Evolutionary conservation across 2,113 vertebrate genomes (phyloP).

Genomic region (Macquaria australasica): DNA sequence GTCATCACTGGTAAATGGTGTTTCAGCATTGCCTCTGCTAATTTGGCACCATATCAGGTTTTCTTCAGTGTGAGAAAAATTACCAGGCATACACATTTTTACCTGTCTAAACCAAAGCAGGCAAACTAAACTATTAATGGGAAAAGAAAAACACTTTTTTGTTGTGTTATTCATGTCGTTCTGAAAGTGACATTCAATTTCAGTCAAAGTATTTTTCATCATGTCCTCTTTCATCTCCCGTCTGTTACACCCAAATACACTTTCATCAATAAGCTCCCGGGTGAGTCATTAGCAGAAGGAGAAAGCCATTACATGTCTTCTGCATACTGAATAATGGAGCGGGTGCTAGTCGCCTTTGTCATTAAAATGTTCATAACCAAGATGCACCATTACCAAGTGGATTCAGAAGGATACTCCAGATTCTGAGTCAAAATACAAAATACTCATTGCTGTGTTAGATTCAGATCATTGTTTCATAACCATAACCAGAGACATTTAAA

Average conservation of each 20-base stretch:
- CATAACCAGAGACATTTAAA: background rate
- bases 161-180: slow-evolving; percentile 26
- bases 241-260: slow-evolving; percentile 53
- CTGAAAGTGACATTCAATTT: slow-evolving; percentile 57
- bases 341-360: slow-evolving; percentile 21
- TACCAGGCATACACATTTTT: background rate
- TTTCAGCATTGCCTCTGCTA: background rate
- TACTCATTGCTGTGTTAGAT: background rate
- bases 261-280: slow-evolving; percentile 55
- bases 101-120: slow-evolving; percentile 6
- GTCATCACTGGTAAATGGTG: background rate
- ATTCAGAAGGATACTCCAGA: slow-evolving; percentile 14
- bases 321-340: slow-evolving; percentile 49
- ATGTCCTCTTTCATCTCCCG: slow-evolving; percentile 51
- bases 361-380: slow-evolving; percentile 47
- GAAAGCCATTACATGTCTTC: slow-evolving; percentile 61
- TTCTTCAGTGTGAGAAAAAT: background rate
- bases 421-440: slow-evolving; percentile 9
- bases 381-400: slow-evolving; percentile 6
- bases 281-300: slow-evolving; percentile 57
- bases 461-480: background rate
- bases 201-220: slow-evolving; percentile 35
- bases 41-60: background rate
- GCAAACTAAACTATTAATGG: slow-evolving; percentile 14
- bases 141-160: slow-evolving; percentile 7